These are phyloP conservation scores for Troides oblongomaculatus DNA, from an alignment of 2,888 invertebrate species.

Conservation along the genomic window DNA sequence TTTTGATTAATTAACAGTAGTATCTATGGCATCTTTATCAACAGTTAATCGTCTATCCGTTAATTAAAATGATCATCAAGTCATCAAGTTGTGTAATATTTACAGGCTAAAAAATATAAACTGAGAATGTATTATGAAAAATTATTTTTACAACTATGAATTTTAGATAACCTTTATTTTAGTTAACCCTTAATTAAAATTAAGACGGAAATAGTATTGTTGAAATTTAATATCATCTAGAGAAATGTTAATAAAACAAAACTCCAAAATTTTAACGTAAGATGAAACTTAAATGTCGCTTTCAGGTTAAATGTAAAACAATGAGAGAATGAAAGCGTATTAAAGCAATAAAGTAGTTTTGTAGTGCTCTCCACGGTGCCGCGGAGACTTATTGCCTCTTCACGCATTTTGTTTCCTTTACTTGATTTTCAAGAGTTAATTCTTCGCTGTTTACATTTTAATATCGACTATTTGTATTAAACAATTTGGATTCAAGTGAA, in stretches of 20 bases:
- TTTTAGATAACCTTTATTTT: no score
- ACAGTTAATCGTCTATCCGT: no score
- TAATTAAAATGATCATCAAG: no score
- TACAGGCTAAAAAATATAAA: no score
- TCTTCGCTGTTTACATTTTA: slow-evolving; percentile 8
- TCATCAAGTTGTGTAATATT: no score
- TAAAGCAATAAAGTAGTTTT: slow-evolving; percentile 26
- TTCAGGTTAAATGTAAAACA: slow-evolving; percentile 19
- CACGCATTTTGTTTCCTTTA: slow-evolving; percentile 33
- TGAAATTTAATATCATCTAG: background rate
- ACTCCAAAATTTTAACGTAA: background rate
- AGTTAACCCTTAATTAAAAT: no score
- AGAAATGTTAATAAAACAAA: background rate
- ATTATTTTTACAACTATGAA: no score
- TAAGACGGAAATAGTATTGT: background rate
- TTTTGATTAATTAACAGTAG: no score
- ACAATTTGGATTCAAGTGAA: background rate
- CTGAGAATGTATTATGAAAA: no score
- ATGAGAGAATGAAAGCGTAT: slow-evolving; percentile 15
- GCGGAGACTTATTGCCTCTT: slow-evolving; percentile 46
- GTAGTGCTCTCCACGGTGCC: slow-evolving; percentile 17
- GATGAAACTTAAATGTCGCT: slow-evolving; percentile 7
- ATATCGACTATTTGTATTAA: background rate
- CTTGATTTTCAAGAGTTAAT: slow-evolving; percentile 30
- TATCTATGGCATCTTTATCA: no score